phyloP scores from a whole-genome alignment of 2,888 invertebrate genomes.

The Drosophila mimetica region DNA sequence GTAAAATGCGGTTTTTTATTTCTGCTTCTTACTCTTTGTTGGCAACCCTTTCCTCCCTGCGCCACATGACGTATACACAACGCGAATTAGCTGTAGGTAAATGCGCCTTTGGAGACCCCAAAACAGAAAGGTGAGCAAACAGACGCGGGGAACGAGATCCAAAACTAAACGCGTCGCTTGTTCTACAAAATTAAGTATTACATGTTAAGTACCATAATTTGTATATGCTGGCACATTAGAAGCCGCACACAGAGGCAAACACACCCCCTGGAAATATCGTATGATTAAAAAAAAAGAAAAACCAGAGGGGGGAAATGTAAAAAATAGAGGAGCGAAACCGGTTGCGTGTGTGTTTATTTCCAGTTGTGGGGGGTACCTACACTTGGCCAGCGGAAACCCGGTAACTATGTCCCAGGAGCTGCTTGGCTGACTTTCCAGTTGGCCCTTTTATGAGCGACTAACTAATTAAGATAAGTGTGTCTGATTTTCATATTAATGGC shows the following conservation, averaged over 20 bases:
- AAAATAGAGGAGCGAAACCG: neutral
- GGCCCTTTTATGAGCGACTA: constrained; percentile 55
- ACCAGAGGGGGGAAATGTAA: constrained; percentile 5
- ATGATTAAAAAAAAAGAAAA: constrained; percentile 28
- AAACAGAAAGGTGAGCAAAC: neutral
- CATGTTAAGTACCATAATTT: constrained; percentile 72
- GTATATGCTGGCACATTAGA: constrained; percentile 62
- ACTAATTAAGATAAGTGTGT: constrained; percentile 80
- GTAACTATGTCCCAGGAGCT: constrained; percentile 26
- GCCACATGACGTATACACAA: constrained; percentile 46
- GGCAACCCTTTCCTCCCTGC: constrained; percentile 3
- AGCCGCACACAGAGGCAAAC: constrained; percentile 22
- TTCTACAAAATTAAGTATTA: constrained; percentile 72
- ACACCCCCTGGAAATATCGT: constrained; percentile 21
- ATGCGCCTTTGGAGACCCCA: constrained; percentile 30
- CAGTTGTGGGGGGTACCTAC: constrained; percentile 14
- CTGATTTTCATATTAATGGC: constrained; percentile 81
- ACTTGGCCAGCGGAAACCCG: constrained; percentile 24
- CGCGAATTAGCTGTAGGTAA: constrained; percentile 38
- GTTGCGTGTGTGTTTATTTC: constrained; percentile 39
- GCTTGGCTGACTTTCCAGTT: constrained; percentile 32
- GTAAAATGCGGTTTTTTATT: neutral
- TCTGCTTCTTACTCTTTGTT: neutral
- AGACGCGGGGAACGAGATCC: constrained; percentile 1
- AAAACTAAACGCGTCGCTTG: constrained; percentile 64